Evolutionary conservation across 2,113 vertebrate genomes (phyloP).

Genomic region (Sinocyclocheilus anshuiensis): DNA sequence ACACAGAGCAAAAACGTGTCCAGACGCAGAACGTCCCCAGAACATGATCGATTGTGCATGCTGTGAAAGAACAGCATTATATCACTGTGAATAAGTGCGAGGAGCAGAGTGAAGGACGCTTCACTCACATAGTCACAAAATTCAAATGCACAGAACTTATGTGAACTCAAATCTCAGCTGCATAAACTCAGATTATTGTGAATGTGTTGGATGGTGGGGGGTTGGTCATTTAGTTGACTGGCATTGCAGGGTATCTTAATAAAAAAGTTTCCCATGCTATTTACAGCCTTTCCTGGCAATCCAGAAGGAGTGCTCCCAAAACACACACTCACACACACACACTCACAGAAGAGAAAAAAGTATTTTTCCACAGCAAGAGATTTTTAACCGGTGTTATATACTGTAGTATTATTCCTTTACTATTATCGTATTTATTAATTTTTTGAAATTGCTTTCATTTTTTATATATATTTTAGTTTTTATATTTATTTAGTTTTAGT

Average conservation of each 20-base stretch:
- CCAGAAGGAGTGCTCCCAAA: not conserved
- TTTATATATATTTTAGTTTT: no score
- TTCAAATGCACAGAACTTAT: not conserved
- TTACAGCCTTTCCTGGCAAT: constrained; percentile 32
- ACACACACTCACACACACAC: constrained; percentile 20
- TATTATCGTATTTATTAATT: not conserved
- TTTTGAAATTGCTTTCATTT: not conserved
- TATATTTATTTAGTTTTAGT: no score
- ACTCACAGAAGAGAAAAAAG: not conserved
- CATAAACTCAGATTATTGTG: constrained; percentile 12
- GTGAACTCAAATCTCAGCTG: not conserved
- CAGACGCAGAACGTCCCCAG: not conserved
- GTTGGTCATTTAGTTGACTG: constrained; percentile 28
- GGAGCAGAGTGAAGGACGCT: not conserved
- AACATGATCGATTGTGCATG: not conserved
- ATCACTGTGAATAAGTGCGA: constrained; percentile 24
- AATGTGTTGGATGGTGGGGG: constrained; percentile 17
- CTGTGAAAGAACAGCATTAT: not conserved
- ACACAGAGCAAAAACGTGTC: not conserved
- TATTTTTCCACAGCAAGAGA: not conserved
- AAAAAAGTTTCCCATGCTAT: constrained; percentile 41
- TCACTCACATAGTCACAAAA: not conserved
- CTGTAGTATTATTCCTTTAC: not conserved
- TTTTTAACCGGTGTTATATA: not conserved
- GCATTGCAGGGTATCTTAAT: not conserved